A percentile compares a stretch with the other conserved stretches of the same genome.
phyloP scores from a whole-genome alignment of 2,888 invertebrate genomes.

The Euzophera pinguis region DNA sequence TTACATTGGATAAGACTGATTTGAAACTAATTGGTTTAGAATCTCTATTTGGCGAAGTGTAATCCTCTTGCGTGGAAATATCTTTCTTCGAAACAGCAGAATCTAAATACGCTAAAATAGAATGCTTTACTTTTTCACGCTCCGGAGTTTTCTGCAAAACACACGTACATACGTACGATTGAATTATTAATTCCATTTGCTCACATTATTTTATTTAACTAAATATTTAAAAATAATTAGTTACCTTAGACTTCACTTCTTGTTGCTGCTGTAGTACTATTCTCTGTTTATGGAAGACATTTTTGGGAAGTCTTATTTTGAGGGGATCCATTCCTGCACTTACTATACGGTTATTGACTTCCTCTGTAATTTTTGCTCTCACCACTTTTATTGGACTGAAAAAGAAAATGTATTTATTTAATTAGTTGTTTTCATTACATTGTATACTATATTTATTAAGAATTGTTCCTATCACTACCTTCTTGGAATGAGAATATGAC shows the following conservation, averaged over 20 bases:
- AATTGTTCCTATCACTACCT: constrained; percentile 22
- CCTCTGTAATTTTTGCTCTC: constrained; percentile 67
- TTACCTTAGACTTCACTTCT: constrained; percentile 78
- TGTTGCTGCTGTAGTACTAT: constrained; percentile 79
- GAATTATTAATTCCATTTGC: too few species aligned
- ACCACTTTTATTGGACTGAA: constrained; percentile 62
- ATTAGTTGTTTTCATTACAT: not conserved
- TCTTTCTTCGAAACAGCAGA: constrained; percentile 43
- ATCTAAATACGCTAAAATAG: constrained; percentile 66
- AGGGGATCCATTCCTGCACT: constrained; percentile 82
- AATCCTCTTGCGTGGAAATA: constrained; percentile 34
- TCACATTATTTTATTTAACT: not conserved
- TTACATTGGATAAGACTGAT: constrained; percentile 74
- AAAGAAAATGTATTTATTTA: constrained; percentile 14
- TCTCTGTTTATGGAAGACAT: constrained; percentile 78
- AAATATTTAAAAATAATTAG: constrained; percentile 9
- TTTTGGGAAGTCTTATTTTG: constrained; percentile 78
- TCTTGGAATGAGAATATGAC: constrained; percentile 23
- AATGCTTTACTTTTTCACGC: constrained; percentile 66
- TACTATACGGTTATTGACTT: constrained; percentile 76
- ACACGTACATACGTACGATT: not conserved
- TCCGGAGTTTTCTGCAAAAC: constrained; percentile 68
- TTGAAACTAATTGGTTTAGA: constrained; percentile 54
- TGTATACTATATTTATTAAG: not conserved
- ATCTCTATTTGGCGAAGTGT: constrained; percentile 50